These are phyloP conservation scores for Halcyon badia DNA, from an alignment of 2,797 vertebrate species.

Conservation along the genomic window DNA sequence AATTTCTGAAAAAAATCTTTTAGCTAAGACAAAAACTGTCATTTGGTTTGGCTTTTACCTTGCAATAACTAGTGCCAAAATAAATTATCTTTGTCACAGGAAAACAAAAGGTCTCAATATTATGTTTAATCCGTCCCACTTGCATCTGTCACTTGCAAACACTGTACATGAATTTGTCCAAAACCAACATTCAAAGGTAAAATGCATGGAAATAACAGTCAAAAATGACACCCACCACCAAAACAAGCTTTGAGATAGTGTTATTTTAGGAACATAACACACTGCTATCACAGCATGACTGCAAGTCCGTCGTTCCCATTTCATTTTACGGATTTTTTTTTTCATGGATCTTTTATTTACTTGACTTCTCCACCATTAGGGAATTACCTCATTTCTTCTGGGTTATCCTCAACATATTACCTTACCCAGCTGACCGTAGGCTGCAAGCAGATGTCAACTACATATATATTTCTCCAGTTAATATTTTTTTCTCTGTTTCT, in stretches of 20 bases:
- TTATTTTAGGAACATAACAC: not conserved
- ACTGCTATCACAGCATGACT: not conserved
- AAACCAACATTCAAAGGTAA: constrained; percentile 68
- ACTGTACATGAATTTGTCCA: constrained; percentile 53
- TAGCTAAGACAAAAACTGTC: not conserved
- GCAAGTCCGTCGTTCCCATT: not conserved
- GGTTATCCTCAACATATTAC: not conserved
- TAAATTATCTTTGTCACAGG: not conserved
- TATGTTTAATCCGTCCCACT: constrained; percentile 41
- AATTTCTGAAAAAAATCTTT: not conserved
- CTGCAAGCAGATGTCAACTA: not conserved
- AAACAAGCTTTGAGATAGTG: constrained; percentile 30
- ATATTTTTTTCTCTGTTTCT: not conserved
- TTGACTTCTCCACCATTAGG: not conserved
- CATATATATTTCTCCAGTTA: not conserved
- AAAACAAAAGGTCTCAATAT: constrained; percentile 59
- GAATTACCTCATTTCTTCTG: not conserved
- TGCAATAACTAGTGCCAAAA: constrained; percentile 45
- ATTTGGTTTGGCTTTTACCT: constrained; percentile 18
- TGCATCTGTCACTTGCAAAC: not conserved
- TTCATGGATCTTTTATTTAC: not conserved
- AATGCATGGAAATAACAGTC: constrained; percentile 33
- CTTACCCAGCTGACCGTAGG: not conserved
- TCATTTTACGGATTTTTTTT: not conserved
- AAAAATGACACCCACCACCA: constrained; percentile 31